Conservation (phyloP, 2,888 invertebrate species). For the Frankliniella intonsa region DNA sequence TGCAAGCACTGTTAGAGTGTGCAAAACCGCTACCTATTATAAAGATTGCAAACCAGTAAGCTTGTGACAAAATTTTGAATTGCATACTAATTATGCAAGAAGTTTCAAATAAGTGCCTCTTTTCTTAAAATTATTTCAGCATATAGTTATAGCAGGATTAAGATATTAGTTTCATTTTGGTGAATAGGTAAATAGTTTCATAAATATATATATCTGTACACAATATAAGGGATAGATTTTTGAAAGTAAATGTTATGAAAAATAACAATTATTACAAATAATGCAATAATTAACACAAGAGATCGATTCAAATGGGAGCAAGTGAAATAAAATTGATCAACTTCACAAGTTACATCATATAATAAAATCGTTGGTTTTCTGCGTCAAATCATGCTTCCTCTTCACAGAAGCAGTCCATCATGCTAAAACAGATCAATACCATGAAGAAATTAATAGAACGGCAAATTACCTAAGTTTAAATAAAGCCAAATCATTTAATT, state of each 20-base stretch:
- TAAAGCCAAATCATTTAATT: not conserved
- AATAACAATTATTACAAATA: not conserved
- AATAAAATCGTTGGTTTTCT: not conserved
- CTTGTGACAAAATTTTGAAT: not conserved
- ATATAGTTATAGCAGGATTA: not conserved
- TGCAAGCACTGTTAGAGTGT: not conserved
- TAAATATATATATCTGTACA: constrained; percentile 12
- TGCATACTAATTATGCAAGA: not conserved
- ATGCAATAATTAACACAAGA: not conserved
- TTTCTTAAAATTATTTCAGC: not conserved
- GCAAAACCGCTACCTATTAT: not conserved
- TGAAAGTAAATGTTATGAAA: not conserved
- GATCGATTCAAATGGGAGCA: not conserved
- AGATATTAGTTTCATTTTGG: not conserved
- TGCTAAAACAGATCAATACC: not conserved
- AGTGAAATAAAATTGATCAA: not conserved
- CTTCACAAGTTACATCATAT: not conserved
- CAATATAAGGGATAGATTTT: not conserved
- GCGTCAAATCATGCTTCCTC: not conserved
- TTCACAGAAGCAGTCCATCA: not conserved
- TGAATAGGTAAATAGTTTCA: constrained; percentile 4
- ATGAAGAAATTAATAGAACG: not conserved
- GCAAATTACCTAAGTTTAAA: not conserved
- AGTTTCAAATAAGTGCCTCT: not conserved
- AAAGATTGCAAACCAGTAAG: not conserved